Evolutionary conservation across 1,140 invertebrate species (phyloP), one percentile per base, ranked within the genome.

Genomic region (Sogatella furcifera): DNA sequence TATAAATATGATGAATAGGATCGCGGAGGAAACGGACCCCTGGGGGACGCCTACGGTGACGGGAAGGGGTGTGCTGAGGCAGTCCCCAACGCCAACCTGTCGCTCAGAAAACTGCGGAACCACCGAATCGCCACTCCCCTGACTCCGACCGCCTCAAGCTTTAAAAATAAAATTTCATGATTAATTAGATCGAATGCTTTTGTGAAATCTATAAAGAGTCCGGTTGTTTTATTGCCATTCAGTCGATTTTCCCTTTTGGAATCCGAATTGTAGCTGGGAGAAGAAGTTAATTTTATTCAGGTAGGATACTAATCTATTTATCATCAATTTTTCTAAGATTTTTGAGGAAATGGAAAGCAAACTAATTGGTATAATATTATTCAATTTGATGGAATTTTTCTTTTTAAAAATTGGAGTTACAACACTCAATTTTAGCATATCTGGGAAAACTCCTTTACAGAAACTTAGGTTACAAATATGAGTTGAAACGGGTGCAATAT

Each of bases 301-400:
- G 22, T 55, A 61, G 1, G 41, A 42, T 3, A 57, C 43, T 24
- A 61, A 11, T 57, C 43, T 57, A 13, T 19, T 56, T 19, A 43
- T 41, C 41, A 61, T 57, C 15, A 56, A 6, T 56, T 61, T 61
- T 14, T 61, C 59, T 14, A 55, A 17, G 21, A 61, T 42, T 52
- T 61, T 61, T 52, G 59, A 52, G 28, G 57, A 61, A 56, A 61
- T 14, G 31, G 56, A 58, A 14, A 22, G 17, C 28, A 58, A 58
- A 24, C 38, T 58, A 22, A 58, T 58, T 3, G 56, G 56, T 46
- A 42, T 58, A 11, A 58, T 21, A 14, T 46, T 58, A 17, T 17
- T 15, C 9, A 58, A 14, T 44, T 15, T 17, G 3, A 15, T 4
- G 2, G 42, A 44, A 46, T 46, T 44, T 14, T n/a, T 15, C 46